phyloP scores from a whole-genome alignment of 2,888 invertebrate genomes.

The Troilus luridus region DNA sequence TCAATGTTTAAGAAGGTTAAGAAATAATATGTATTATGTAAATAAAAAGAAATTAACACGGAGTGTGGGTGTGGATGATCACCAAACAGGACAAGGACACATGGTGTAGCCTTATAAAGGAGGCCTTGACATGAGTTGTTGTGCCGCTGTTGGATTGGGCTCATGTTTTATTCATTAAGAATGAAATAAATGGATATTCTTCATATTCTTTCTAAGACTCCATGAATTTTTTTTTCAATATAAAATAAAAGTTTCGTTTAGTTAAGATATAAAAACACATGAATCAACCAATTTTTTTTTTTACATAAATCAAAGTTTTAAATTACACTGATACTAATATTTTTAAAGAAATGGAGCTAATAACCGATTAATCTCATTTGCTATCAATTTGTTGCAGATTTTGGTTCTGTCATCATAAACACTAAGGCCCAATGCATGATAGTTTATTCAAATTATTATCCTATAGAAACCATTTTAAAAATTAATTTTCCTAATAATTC shows the following conservation, averaged over 20 bases:
- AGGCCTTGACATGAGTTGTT: no score
- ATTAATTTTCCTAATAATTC: not conserved
- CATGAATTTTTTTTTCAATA: not conserved
- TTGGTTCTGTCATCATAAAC: slow-evolving; percentile 41
- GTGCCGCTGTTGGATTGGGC: no score
- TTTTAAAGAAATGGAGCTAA: not conserved
- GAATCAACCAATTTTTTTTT: not conserved
- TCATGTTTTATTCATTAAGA: no score
- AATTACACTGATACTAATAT: not conserved
- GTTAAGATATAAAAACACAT: not conserved
- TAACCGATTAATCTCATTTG: not conserved
- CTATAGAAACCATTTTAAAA: slow-evolving; percentile 11
- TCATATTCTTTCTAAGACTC: not conserved
- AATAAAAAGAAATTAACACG: no score
- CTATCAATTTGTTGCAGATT: slow-evolving; percentile 46
- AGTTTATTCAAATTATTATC: slow-evolving; percentile 46
- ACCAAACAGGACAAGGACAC: no score
- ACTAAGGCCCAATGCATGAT: slow-evolving; percentile 44
- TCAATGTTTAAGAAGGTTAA: no score
- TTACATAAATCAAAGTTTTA: not conserved
- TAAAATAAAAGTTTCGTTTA: no score
- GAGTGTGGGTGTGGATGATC: no score
- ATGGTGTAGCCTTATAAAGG: no score
- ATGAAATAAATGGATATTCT: no score
- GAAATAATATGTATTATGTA: no score